Base-by-base conservation (phyloP, 1,140 invertebrate species). In the Araneus ventricosus region DNA sequence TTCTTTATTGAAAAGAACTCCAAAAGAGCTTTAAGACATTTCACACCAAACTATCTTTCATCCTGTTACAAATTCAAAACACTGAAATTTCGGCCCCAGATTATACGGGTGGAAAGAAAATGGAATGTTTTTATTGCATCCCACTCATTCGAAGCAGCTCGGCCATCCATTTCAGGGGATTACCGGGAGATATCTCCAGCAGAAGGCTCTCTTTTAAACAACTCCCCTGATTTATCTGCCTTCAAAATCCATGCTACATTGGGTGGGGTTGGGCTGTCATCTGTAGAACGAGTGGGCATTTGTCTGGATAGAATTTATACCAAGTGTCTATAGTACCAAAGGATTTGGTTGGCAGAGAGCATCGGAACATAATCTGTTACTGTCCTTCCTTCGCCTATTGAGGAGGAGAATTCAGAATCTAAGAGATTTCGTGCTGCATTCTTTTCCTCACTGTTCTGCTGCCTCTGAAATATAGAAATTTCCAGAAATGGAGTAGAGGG, bases 1-100 rank as follows among this genome's bases (percentile, higher is more conserved):
- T 14, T 27, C n/a, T 30, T 67, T 67, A 67, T 67, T 67, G 63
- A 67, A 67, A 30, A 67, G 27, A 1, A 0, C n/a, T n/a, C n/a
- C 27, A 63, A 63, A 63, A n/a, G 24, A 27, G 14, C n/a, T 30
- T 30, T n/a, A 67, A 67, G 24, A 67, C 10, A 27, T 6, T 10
- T 67, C 27, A 10, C n/a, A n/a, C 6, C 27, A 67, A n/a, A 67
- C 14, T 27, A 27, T 10, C 63, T 30, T 67, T 67, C 63, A 14
- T 67, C 63, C 63, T 67, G 63, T 67, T n/a, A 67, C 63, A 67
- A 67, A 67, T 67, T 67, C 63, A 67, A n/a, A 67, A 67, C 7
- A 30, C 63, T 63, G 41, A 63, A n/a, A 63, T 63, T 27, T 63
- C 61, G 61, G 0, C 8, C 14, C 7, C 24, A 27, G 3, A n/a